Evolutionary conservation across 2,888 invertebrate genomes (phyloP), one percentile per base, ranked within the genome.

Genomic region (Calameuta filiformis): DNA sequence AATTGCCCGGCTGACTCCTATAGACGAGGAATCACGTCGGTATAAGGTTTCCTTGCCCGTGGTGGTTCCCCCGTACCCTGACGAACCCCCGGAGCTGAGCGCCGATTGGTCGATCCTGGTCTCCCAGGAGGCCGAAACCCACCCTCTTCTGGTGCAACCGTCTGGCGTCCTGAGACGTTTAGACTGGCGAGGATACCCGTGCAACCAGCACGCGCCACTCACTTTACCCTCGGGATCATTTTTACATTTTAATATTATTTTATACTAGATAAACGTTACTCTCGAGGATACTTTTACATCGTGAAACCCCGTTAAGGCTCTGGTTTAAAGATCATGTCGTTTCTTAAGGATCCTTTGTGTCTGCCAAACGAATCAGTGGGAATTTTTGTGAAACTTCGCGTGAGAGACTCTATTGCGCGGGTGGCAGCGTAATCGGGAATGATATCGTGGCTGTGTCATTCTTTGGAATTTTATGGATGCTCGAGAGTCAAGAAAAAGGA

Each of bases 71-170:
- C 79, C 81, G 81, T 87, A 85, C 85, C 86, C 83, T 85, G 86
- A 88, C 87, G 83, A 89, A 87, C 85, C 87, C 80, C 83, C 82
- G 83, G 83, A 84, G 85, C 83, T 79, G 75, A 76, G 80, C 84
- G 81, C 80, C 83, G 87, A 90, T 91, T 90, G 90, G 91, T 89
- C 89, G 90, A 88, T 88, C 85, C 86, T 80, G 71, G 77, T 77
- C 81, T 84, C 85, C 85, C 84, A 82, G 83, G 83, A 81, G 83
- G 81, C 80, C 84, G 83, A 86, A 86, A 86, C 83, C 87, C 83
- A 88, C 88, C 88, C 88, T 86, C 84, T 82, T 82, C 74, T 80
- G 74, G 79, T 71, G 80, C 74, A 79, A 79, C 69, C 84, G 84
- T 35, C 12, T 35, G 35, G 35, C 35, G 12, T 88, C 87, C 86